Percentiles rank a stretch among this genome's conserved stretches.
Conservation (phyloP, 2,797 vertebrate genomes). For the Psittacula derbiana region DNA sequence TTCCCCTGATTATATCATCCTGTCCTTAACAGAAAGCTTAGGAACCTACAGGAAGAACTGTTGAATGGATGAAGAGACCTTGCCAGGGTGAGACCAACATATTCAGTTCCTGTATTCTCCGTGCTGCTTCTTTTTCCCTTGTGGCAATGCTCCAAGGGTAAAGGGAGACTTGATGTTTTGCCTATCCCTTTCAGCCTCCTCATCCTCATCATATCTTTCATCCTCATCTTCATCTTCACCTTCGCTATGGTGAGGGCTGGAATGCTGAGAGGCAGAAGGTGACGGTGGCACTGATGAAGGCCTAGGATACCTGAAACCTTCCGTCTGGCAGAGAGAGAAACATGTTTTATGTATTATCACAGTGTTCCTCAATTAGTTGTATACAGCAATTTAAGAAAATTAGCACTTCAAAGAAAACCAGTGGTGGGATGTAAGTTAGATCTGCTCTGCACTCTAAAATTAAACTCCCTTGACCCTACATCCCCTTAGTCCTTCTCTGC, state of each 20-base stretch:
- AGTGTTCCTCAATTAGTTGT: neutral
- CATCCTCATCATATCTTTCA: constrained; percentile 89
- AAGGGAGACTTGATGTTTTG: constrained; percentile 90
- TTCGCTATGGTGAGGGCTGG: constrained; percentile 89
- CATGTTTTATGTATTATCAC: neutral
- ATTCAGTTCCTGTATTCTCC: constrained; percentile 83
- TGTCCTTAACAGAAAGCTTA: constrained; percentile 8
- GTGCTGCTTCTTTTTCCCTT: constrained; percentile 81
- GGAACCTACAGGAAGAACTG: neutral
- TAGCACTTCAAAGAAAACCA: neutral
- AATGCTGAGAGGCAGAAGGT: constrained; percentile 86
- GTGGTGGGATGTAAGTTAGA: neutral
- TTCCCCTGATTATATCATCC: constrained; percentile 16
- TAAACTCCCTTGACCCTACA: neutral
- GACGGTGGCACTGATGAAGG: constrained; percentile 92
- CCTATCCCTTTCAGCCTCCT: constrained; percentile 90
- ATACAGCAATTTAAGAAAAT: neutral
- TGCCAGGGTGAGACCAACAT: neutral
- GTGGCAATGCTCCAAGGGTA: constrained; percentile 67
- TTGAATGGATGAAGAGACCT: neutral
- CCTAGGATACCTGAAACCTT: constrained; percentile 90
- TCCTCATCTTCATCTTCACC: constrained; percentile 80
- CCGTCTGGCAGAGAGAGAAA: constrained; percentile 75
- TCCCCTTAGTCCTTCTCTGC: neutral
- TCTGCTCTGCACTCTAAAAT: neutral